phyloP scores from a whole-genome alignment of 2,797 vertebrate species.

The Meda fulgida region DNA sequence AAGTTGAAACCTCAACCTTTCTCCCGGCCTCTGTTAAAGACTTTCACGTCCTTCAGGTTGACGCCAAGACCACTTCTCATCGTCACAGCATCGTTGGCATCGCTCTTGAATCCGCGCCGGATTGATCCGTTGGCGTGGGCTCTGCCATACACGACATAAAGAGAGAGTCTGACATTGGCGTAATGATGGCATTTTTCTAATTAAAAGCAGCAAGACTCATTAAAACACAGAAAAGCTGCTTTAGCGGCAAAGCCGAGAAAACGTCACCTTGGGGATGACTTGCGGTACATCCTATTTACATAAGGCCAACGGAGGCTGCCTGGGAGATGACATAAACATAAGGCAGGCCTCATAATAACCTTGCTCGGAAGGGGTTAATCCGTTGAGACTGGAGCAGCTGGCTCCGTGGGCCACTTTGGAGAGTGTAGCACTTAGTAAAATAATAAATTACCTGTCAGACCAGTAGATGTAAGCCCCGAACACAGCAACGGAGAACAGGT shows the following conservation, averaged over 20 bases:
- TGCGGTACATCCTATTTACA: conserved; percentile 63
- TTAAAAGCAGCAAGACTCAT: conserved; percentile 72
- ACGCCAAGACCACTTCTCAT: conserved; percentile 96
- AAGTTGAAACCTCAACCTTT: conserved; percentile 86
- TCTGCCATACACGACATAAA: conserved; percentile 72
- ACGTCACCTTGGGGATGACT: conserved; percentile 63
- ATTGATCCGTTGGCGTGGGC: conserved; percentile 97
- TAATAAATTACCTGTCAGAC: conserved; percentile 99
- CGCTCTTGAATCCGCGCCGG: conserved; percentile 91
- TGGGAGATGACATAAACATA: conserved; percentile 57
- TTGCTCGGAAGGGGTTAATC: conserved; percentile 79
- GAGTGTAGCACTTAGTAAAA: conserved; percentile 85
- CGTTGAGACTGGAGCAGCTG: conserved; percentile 78
- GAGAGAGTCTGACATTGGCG: conserved; percentile 67
- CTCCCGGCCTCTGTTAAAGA: conserved; percentile 95
- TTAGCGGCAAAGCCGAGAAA: conserved; percentile 63
- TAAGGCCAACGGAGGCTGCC: conserved; percentile 64
- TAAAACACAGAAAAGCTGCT: conserved; percentile 68
- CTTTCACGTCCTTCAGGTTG: conserved; percentile 96
- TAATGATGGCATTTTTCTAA: conserved; percentile 73
- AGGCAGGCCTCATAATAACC: conserved; percentile 68
- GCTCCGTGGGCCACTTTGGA: conserved; percentile 76
- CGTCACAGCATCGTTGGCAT: conserved; percentile 87
- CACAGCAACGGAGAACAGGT: conserved; percentile 97
- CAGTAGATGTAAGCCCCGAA: conserved; percentile 99